Evolutionary conservation across 30 jellyfish, hydroid and myxozoan genomes (phyloP), one percentile per base, ranked within the genome.

Genomic region (Nemopilema nomurai): DNA sequence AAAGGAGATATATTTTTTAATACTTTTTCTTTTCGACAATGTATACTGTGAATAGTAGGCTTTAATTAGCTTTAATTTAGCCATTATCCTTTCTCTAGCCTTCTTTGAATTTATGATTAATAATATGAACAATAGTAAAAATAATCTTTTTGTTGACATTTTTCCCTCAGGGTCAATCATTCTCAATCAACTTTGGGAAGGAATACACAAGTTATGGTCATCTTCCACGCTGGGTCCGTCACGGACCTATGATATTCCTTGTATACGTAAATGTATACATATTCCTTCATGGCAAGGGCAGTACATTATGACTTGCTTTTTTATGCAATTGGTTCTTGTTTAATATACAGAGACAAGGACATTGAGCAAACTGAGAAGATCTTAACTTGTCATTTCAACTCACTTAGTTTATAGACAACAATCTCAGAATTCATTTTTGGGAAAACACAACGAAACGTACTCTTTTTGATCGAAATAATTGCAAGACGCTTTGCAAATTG

Each of bases 331-430:
- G 72, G 7, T 63, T 63, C 72, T 63, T 63, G 72, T 63, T 63
- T 18, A 24, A 63, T 63, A 3, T 63, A 3, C 18, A 63, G 72
- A 63, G 72, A 63, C 26, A 24, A 63, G 18, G 18, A 24, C n/a
- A 24, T 63, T 63, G 72, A 63, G 72, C 72, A 63, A 63, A 63
- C 18, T 19, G 26, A 63, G 72, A n/a, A 63, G 8, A 63, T 4
- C 72, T 63, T 63, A n/a, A 63, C 7, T 24, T 6, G 72, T 4
- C 7, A 63, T 19, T 63, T 63, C 72, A 18, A 63, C 18, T 63
- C 72, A 19, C 72, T 63, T 63, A 18, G 72, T 63, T 63, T 63
- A 63, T 63, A 63, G 72, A 63, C 7, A 63, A 63, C 72, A 63
- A 63, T 4, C 72, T 63, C 72, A 63, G 7, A 8, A 63, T 18